Base-by-base conservation (phyloP, 2,113 vertebrate genomes). In the Vireo altiloquus region DNA sequence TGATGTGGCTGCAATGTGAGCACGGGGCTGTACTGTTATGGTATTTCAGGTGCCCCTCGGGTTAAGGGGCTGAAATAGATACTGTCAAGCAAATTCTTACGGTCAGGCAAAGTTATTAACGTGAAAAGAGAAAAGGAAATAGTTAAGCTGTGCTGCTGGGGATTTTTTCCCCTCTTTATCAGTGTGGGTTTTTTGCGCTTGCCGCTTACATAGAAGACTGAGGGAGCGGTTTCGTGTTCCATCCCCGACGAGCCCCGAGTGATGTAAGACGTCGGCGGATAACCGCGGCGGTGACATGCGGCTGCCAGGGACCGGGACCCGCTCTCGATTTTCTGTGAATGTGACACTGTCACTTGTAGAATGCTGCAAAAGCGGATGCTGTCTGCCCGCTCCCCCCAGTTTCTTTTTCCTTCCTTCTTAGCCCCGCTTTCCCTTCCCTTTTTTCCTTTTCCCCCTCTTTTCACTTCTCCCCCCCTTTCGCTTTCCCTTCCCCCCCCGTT, bases 21-120 rank as follows among this genome's bases (percentile, higher is more conserved):
- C 0, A 3, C 18, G 11, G 37, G 66, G 31, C 52, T 2, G 2
- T 19, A 10, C 47, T 6, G 2, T 39, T n/a, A 6, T 1, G 39
- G 35, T 47, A 31, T 39, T 21, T 77, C 28, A 49, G 31, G 24
- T 69, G 66, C 22, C 22, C 49, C n/a, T 68, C 0, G 0, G 24
- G 28, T 52, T 65, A 28, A 31, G 21, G 37, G 35, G 50, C 23
- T 47, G 50, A n/a, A 61, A n/a, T 1, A 23, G 24, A 19, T n/a
- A 60, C 24, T 72, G 49, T 24, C 39, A 35, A 47, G n/a, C 15
- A 87, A 91, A 47, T 69, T 28, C 11, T 63, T 22, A 6, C 2
- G 9, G 19, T 15, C 16, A 42, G 57, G 17, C 56, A 44, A 82
- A 90, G 21, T 57, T 42, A 40, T n/a, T 68, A 16, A n/a, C 0